These are phyloP conservation scores for Cynopterus sphinx DNA, from an alignment of 2,797 vertebrate species.

Conservation along the genomic window DNA sequence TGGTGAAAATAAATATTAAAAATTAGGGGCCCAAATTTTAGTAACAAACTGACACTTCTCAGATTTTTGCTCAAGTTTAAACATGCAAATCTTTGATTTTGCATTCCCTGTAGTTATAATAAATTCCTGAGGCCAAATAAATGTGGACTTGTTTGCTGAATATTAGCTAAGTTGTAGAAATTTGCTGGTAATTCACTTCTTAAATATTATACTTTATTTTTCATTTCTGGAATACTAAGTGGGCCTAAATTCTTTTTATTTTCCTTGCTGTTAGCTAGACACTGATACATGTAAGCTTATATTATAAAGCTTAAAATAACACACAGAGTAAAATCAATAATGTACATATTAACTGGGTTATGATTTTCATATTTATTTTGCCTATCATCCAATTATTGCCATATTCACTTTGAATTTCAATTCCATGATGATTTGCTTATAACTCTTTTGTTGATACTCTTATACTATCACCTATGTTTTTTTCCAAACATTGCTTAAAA, in stretches of 20 bases:
- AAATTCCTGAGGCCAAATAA: conserved; percentile 50
- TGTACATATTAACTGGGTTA: background rate
- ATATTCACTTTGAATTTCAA: conserved; percentile 44
- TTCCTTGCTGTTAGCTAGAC: conserved; percentile 43
- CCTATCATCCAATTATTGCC: background rate
- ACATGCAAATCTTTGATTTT: conserved; percentile 59
- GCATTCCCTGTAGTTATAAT: conserved; percentile 50
- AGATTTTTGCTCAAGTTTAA: conserved; percentile 52
- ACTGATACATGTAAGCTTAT: background rate
- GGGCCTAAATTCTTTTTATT: conserved; percentile 42
- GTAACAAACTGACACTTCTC: conserved; percentile 33
- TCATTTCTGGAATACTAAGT: conserved; percentile 54
- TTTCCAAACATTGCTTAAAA: background rate
- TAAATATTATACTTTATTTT: conserved; percentile 63
- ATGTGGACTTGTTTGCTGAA: conserved; percentile 52
- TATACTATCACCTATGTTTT: background rate
- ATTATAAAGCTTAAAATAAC: conserved; percentile 70
- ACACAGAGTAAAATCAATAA: background rate
- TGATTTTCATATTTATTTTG: conserved; percentile 38
- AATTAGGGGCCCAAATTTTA: conserved; percentile 50
- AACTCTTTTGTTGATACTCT: background rate
- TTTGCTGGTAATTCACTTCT: conserved; percentile 74
- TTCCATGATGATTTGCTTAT: background rate
- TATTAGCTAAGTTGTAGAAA: conserved; percentile 61
- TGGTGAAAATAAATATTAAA: conserved; percentile 46